phyloP scores from a whole-genome alignment of 2,113 vertebrate genomes.

The Charadrius vociferus region DNA sequence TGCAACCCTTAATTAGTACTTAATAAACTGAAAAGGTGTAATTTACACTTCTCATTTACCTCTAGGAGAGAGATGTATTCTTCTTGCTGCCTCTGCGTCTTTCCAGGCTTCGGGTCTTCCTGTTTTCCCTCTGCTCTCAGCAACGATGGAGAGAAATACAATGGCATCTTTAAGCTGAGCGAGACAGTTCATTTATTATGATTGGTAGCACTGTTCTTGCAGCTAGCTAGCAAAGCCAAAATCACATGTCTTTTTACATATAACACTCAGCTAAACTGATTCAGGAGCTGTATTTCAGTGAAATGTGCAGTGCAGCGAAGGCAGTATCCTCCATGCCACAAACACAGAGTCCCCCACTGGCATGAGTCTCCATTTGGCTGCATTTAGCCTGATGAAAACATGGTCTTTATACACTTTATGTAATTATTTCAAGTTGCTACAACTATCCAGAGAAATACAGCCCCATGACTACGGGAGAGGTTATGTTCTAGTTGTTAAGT shows the following conservation, averaged over 20 bases:
- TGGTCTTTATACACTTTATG: rapidly evolving
- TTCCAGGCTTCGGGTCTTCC: not conserved
- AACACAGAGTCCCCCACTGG: rapidly evolving
- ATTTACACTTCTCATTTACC: conserved; percentile 43
- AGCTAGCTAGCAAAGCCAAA: not conserved
- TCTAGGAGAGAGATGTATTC: not conserved
- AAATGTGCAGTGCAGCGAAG: not conserved
- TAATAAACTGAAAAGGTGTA: conserved; percentile 46
- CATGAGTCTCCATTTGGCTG: not conserved
- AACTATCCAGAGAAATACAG: not conserved
- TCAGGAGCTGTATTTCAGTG: not conserved
- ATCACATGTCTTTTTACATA: not conserved
- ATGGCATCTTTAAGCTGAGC: not conserved
- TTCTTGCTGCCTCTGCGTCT: not conserved
- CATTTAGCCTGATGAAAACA: not conserved
- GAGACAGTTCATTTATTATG: not conserved
- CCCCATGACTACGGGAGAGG: rapidly evolving
- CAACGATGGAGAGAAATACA: not conserved
- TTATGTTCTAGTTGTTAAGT: not conserved
- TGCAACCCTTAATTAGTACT: conserved; percentile 42
- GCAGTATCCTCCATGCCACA: not conserved
- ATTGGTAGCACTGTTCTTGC: not conserved
- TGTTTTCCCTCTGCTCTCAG: not conserved
- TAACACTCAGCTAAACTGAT: not conserved
- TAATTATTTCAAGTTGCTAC: not conserved